Evolutionary conservation across 2,888 invertebrate species (phyloP), one percentile per base, ranked within the genome.

Genomic region (Dolomedes plantarius): DNA sequence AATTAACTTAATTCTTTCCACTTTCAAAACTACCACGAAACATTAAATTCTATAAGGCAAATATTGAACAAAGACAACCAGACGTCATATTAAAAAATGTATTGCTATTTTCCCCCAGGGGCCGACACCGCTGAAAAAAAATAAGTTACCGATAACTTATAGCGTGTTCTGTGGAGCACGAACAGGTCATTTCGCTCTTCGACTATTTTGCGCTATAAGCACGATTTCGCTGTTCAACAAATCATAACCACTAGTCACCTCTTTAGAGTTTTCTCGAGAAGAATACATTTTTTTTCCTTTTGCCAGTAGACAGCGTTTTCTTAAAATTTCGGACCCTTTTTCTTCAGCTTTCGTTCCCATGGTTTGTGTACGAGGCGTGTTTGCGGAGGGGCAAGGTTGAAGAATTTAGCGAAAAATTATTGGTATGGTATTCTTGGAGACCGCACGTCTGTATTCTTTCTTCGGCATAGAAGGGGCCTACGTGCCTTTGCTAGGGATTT

Each of bases 171-270:
- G 5, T 6, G 19, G n/a, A 31, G 39, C 64, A 64, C 64, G 64
- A 39, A 16, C 28, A 13, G 67, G 27, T 62, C 19, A 9, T 39
- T 19, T 16, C 46, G n/a, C n/a, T 23, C n/a, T n/a, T 64, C 39
- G 27, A 39, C 23, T 46, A 32, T 76, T 68, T 46, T 50, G 56
- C 69, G 69, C 62, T 72, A 67, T 80, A 50, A 80, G 80, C 80
- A 80, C 80, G 80, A 73, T 73, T 65, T 73, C 28, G 73, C 62
- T 46, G 31, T 80, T 73, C 73, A 80, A 67, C 73, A 80, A 80
- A 80, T 80, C 46, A 50, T 62, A 16, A 29, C 64, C 32, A 32
- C 46, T 46, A 72, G 64, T 65, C 72, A 65, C 41, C 41, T 64
- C 46, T 65, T 79, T 72, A 72, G 31, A 29, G 31, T 64, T 72